Percentiles rank a stretch among this genome's conserved stretches.
Evolutionary conservation across 1,140 invertebrate genomes (phyloP).

Genomic region (Monomorium pharaonis): DNA sequence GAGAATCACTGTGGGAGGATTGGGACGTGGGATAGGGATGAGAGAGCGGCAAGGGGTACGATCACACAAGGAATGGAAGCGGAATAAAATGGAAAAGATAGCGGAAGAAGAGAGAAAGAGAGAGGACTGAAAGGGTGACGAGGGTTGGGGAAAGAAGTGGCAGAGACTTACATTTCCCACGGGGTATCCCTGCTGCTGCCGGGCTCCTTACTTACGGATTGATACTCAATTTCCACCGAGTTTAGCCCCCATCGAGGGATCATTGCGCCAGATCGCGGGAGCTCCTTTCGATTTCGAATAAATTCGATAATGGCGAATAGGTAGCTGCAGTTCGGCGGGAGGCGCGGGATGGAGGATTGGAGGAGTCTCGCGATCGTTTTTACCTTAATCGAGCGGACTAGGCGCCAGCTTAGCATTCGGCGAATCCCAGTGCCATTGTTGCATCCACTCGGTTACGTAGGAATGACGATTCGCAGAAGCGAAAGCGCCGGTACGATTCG

Average conservation of each 20-base stretch:
- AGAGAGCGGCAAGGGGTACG: constrained; percentile 65
- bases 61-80: constrained; percentile 15
- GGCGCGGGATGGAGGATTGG: not conserved
- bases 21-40: constrained; percentile 58
- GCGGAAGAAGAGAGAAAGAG: not conserved
- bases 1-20: constrained; percentile 49
- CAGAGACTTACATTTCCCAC: constrained; percentile 78
- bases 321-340: not conserved
- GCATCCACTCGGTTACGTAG: constrained; percentile 6
- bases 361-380: constrained; percentile 66
- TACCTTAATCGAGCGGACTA: constrained; percentile 68
- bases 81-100: constrained; percentile 51
- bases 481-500: not conserved
- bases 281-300: constrained; percentile 76
- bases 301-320: constrained; percentile 76
- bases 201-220: constrained; percentile 79
- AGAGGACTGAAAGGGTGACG: constrained; percentile 47
- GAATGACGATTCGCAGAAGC: constrained; percentile 39
- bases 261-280: constrained; percentile 73
- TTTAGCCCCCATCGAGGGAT: constrained; percentile 77
- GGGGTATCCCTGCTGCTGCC: constrained; percentile 71
- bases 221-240: constrained; percentile 81
- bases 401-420: constrained; percentile 10
- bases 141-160: constrained; percentile 58
- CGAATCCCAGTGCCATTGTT: constrained; percentile 31